These are phyloP conservation scores for Coelogynopora nodosa DNA, from an alignment of 2,888 invertebrate genomes.

Conservation along the genomic window DNA sequence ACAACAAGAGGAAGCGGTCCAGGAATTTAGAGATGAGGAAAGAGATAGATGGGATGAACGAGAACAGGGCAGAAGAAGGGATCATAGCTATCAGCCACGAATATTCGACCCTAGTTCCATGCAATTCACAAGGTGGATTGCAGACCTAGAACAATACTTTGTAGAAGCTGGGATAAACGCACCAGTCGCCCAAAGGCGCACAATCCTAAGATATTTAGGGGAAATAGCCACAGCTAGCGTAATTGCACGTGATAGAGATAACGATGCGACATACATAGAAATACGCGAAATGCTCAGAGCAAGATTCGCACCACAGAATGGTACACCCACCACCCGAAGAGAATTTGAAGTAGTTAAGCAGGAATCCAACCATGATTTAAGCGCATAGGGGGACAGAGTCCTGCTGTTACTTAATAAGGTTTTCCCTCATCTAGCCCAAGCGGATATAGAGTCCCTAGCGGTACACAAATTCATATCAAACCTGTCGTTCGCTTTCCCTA, in stretches of 20 bases:
- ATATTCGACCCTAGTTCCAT: not conserved
- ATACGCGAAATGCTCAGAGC: not conserved
- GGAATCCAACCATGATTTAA: not conserved
- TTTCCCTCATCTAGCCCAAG: not conserved
- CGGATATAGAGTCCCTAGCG: not conserved
- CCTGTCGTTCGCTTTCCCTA: not conserved
- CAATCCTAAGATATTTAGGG: not conserved
- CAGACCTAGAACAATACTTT: not conserved
- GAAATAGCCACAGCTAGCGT: not conserved
- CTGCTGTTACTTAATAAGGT: not conserved
- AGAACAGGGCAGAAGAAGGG: not conserved
- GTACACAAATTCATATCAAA: not conserved
- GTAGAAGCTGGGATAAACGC: not conserved
- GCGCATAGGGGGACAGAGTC: not conserved
- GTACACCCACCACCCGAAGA: not conserved
- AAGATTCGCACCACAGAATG: conserved; percentile 12
- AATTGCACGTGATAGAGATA: not conserved
- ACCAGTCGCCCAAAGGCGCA: not conserved
- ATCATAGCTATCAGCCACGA: not conserved
- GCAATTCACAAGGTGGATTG: not conserved
- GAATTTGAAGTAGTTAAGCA: not conserved
- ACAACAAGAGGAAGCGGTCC: not conserved
- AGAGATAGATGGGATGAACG: not conserved
- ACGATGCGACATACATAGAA: not conserved
- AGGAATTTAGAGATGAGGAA: not conserved